Percentiles rank a stretch among this genome's conserved stretches.
Evolutionary conservation across 2,888 invertebrate species (phyloP).

Genomic region (Sarcophaga carnaria): DNA sequence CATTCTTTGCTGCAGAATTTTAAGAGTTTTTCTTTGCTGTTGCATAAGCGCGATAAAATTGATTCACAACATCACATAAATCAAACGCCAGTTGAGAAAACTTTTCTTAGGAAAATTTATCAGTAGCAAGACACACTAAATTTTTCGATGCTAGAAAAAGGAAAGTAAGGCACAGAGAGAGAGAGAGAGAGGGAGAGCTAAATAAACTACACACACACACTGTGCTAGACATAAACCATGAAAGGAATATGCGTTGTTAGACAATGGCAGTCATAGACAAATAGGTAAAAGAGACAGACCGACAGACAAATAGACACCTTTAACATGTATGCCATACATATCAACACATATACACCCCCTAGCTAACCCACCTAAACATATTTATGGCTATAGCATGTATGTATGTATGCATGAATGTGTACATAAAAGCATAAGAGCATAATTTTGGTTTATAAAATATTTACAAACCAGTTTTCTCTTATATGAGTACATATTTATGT

Average conservation of each 20-base stretch:
- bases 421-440: constrained; percentile 40
- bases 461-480: constrained; percentile 35
- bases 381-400: background rate
- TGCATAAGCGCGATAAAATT: constrained; percentile 78
- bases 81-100: constrained; percentile 75
- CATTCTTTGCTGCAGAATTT: background rate
- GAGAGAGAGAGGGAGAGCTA: too few relatives aligned
- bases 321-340: background rate
- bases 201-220: background rate
- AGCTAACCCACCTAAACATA: too few relatives aligned
- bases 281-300: background rate
- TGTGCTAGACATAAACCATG: too few relatives aligned
- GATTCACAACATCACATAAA: constrained; percentile 80
- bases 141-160: constrained; percentile 6
- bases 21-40: constrained; percentile 61
- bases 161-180: background rate
- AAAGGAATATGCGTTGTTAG: background rate
- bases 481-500: background rate
- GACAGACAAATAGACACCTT: background rate
- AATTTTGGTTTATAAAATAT: constrained; percentile 61
- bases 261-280: background rate
- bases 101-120: constrained; percentile 72
- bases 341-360: background rate
- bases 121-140: constrained; percentile 63
- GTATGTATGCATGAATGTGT: background rate